Evolutionary conservation across 1,140 invertebrate species (phyloP), one percentile per base, ranked within the genome.

Genomic region (Zophobas morio): DNA sequence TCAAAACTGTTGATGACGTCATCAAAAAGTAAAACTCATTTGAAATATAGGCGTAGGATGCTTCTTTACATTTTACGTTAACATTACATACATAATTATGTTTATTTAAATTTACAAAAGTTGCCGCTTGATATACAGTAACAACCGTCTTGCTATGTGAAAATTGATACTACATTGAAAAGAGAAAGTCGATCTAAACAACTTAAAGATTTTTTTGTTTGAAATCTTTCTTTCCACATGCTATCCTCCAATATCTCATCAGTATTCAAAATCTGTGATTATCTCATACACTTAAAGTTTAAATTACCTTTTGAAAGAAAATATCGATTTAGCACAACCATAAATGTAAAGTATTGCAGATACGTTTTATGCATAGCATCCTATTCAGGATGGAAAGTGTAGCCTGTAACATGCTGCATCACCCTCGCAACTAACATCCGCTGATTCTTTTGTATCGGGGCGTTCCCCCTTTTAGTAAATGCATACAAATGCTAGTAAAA

Each of bases 201-300:
- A 20, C 20, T 20, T 20, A 20, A 20, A 20, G 20, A 20, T 53
- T 53, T 54, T 54, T 54, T 32, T 33, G 42, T 8, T 46, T 8
- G 42, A 46, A 46, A 8, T 46, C 3, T 54, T 54, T 54, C 53
- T 32, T 34, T 54, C 53, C 53, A 34, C 6, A 20, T 34, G 53
- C 53, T 54, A 75, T 56, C 46, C 49, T 66, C 46, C 40, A 57
- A 34, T 35, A 42, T 49, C 73, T 60, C 63, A 75, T 75, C 74
- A 51, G 57, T 66, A 66, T 75, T 75, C 56, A 66, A 51, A 66
- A 75, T 75, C 74, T 75, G 51, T 39, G 56, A 75, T 75, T 66
- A 75, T 75, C 74, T 66, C 49, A 33, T 54, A 66, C 56, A 75
- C 74, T 75, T 66, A 66, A 75, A 75, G 57, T 75, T 73, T 75